Evolutionary conservation across 1,140 invertebrate species (phyloP), one percentile per base, ranked within the genome.

Genomic region (Chlorops oryzae): DNA sequence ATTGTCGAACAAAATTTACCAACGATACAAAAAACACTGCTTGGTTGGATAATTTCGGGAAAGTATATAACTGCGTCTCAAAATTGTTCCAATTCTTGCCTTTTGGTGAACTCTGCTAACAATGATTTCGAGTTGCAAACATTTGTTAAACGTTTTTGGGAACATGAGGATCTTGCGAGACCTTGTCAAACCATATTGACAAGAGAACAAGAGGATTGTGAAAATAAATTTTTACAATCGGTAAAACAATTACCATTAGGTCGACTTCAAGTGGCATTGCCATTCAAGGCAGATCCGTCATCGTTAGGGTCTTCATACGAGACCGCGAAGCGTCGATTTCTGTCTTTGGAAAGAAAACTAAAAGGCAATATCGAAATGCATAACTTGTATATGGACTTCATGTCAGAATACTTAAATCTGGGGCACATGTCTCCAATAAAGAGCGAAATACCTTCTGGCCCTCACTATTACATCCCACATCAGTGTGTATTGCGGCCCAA

Each of bases 381-480:
- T 32, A 25, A 37, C 18, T n/a, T 54, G 23, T 55, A 61, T 35
- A 35, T 44, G 18, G 23, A 54, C 56, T 58, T 56, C 20, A 63
- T 69, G 54, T 55, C 65, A 51, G 66, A 71, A 47, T 74, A 64
- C 51, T 12, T 66, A 5, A 49, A 59, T 3, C 54, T 65, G 9
- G 63, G 61, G 7, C 65, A 73, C 50, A 67, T 73, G 54, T 57
- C 52, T 37, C 63, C 70, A 44, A 53, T 62, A 34, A 62, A 57
- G 34, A 50, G 62, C 2, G 51, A 64, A 34, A 39, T 62, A 12
- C 3, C 47, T 1, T 27, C 61, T 18, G 13, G n/a, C n/a, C 35
- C 57, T 21, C 50, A 51, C 20, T 55, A 54, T 54, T 57, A 47
- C 32, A 43, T 73, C 5, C 61, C 69, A 13, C 49, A 51, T 41